phyloP scores from a whole-genome alignment of 2,888 invertebrate species.

The Gymnocheta viridis region DNA sequence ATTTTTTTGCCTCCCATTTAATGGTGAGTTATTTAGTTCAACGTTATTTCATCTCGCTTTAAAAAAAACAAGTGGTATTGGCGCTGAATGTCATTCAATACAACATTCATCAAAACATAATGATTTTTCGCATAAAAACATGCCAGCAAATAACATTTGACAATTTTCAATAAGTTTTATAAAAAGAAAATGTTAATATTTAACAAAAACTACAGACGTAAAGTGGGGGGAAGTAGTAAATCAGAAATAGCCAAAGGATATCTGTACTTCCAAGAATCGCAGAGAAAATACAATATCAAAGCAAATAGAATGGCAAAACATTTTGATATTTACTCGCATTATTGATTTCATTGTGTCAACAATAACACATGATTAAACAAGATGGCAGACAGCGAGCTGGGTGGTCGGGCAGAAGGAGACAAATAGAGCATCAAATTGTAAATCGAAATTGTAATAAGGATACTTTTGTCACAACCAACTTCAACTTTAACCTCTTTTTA shows the following conservation, averaged over 20 bases:
- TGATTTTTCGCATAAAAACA: neutral
- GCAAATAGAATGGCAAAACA: slow-evolving; percentile 12
- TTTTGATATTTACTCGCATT: slow-evolving; percentile 49
- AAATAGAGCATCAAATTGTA: neutral
- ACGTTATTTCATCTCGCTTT: no score
- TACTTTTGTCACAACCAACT: no score
- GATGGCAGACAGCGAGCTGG: slow-evolving; percentile 1
- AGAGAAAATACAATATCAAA: neutral
- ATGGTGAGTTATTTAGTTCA: no score
- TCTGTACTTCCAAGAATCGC: neutral
- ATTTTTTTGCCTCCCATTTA: no score
- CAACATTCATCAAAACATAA: neutral
- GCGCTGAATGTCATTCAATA: neutral
- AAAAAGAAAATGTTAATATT: neutral
- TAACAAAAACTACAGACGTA: neutral
- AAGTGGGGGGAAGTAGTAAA: neutral
- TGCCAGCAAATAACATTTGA: neutral
- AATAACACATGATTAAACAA: slow-evolving; percentile 63
- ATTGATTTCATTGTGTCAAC: slow-evolving; percentile 63
- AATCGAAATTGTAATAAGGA: neutral
- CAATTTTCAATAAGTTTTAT: neutral
- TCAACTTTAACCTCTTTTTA: neutral
- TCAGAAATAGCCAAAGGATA: neutral
- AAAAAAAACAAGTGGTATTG: neutral
- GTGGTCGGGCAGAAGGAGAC: neutral